phyloP scores from a whole-genome alignment of 1,140 invertebrate genomes.

The Zaprionus nigranus region DNA sequence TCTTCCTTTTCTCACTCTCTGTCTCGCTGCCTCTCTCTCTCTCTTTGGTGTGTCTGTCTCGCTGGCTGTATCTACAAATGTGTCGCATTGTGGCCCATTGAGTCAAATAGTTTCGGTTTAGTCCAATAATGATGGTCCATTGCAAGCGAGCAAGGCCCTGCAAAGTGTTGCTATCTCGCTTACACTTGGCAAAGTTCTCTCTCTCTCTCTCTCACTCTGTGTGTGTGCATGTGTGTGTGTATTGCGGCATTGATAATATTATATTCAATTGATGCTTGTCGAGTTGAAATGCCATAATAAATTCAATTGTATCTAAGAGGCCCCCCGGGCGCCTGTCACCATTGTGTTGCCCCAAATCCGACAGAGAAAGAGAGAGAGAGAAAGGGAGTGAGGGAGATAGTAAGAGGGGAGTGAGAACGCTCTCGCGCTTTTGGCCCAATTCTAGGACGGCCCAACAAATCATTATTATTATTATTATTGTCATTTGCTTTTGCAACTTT shows the following conservation, averaged over 20 bases:
- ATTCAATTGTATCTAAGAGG: constrained; percentile 74
- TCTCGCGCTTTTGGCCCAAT: constrained; percentile 22
- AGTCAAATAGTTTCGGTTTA: constrained; percentile 80
- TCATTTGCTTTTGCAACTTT: constrained; percentile 69
- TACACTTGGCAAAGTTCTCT: constrained; percentile 22
- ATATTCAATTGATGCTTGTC: constrained; percentile 78
- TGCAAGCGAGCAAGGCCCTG: constrained; percentile 52
- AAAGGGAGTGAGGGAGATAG: background rate
- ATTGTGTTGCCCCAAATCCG: constrained; percentile 60
- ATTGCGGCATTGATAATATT: constrained; percentile 57
- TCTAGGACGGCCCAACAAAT: constrained; percentile 36
- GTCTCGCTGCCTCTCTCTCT: background rate
- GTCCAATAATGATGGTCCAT: constrained; percentile 75
- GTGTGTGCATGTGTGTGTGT: constrained; percentile 6
- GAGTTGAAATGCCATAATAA: constrained; percentile 78
- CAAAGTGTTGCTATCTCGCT: constrained; percentile 19
- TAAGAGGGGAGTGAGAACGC: background rate
- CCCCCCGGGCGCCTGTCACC: constrained; percentile 57
- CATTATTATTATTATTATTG: constrained; percentile 68
- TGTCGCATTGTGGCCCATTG: constrained; percentile 75
- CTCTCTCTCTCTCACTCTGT: background rate
- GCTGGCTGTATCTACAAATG: constrained; percentile 52
- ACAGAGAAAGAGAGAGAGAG: background rate
- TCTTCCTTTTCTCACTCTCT: constrained; percentile 15
- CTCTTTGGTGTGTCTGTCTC: constrained; percentile 15